Base-by-base conservation (phyloP, 2,113 vertebrate species). In the Oreocharis arfaki region DNA sequence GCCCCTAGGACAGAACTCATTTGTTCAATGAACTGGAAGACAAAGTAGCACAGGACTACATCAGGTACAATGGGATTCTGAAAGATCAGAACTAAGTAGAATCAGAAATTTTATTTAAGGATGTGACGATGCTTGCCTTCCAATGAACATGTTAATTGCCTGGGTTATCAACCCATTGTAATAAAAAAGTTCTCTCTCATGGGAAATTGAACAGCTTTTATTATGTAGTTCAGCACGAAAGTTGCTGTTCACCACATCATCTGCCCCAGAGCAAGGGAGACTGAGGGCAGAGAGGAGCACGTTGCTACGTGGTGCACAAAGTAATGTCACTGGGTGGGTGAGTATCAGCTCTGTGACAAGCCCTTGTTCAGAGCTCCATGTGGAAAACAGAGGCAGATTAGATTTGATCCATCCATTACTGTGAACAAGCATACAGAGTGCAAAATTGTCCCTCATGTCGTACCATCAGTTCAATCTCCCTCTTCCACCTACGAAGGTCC, bases 1-100 rank as follows among this genome's bases (percentile, higher is more conserved):
- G 90, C 83, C 56, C 53, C 69, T 87, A 86, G 80, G 83, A 93
- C 57, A 92, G 60, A 93, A 75, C 28, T 92, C 44, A 81, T 81
- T 68, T 94, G 22, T 71, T 91, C 85, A 87, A 16, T 81, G 80
- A 92, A 78, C 68, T 69, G 46, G 57, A 93, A 94, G 88, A 57
- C 76, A 74, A 78, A 93, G 71, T 60, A 56, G 32, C 69, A 64
- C 6, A 63, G 26, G n/a, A 49, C 50, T 33, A 12, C 22, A 47
- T 57, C 74, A 83, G 50, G 67, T 79, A 85, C 47, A 59, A 41
- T 2, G 37, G 68, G 64, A 78, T 19, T 4, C 30, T 59, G 57
- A 39, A 94, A 89, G 61, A 87, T 56, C 53, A 91, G 77, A 79
- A 79, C 28, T 64, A 49, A 82, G 47, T 8, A 91, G 24, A 56